Base-by-base conservation (phyloP, 2,888 invertebrate genomes). In the Drosophila paramelanica region DNA sequence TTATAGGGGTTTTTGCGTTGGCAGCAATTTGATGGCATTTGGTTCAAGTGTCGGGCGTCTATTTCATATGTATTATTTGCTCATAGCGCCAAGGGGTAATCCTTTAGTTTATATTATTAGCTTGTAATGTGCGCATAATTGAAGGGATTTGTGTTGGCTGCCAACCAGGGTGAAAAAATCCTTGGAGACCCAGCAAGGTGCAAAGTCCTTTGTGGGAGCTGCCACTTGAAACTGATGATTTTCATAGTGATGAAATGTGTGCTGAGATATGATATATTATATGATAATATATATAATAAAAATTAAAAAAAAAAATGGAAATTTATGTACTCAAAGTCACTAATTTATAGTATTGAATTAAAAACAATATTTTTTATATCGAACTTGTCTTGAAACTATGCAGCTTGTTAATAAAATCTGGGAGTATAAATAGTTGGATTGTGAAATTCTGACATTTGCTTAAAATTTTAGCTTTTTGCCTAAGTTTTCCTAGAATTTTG, bases 81-180 rank as follows among this genome's bases (percentile, higher is more conserved):
- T 72, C 76, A 76, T 81, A 76, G 74, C 78, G 56, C 56, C 72
- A 50, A 55, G 59, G 76, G 73, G 78, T 87, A 81, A 87, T 80
- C 88, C 86, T 79, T 83, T 80, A 88, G 88, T 87, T 87, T 83
- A 82, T 83, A 79, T 81, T 85, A 87, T 86, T 88, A 88, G 87
- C 88, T 79, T 85, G 80, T 76, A 80, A 81, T 86, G 86, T 83
- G 78, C 69, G 72, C 86, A 79, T 81, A 83, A 84, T 84, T 84
- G 84, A 82, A 69, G 43, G 78, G 80, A 81, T 77, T 73, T 81
- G 51, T 62, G 36, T 43, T 42, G 42, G 20, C 31, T 55, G 43
- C 43, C 20, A 27, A n/a, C 17, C 36, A 20, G 14, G 46, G 31
- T 46, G 55, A 59, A 38, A 51, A 39, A 55, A 36, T 57, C 31